A percentile compares a stretch with the other conserved stretches of the same genome.
phyloP scores from a whole-genome alignment of 2,888 invertebrate species.

The Latrodectus hesperus region DNA sequence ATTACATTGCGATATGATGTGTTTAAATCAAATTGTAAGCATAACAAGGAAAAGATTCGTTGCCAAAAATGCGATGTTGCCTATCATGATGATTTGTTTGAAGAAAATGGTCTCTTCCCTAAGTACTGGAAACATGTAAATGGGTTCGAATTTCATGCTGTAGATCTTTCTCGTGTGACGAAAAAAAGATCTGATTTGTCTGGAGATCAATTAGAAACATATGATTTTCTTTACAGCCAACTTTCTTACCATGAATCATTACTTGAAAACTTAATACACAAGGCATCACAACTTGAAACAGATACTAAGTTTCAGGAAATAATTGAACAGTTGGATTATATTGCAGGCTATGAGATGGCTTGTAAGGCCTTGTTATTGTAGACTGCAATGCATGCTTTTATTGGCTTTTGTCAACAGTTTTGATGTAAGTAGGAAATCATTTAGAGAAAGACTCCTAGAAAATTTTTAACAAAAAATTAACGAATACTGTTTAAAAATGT shows the following conservation, averaged over 20 bases:
- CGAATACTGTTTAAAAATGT: no score
- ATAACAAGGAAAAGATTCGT: background rate
- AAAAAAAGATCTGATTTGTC: background rate
- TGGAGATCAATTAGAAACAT: background rate
- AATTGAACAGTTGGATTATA: background rate
- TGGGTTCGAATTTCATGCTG: background rate
- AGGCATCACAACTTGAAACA: background rate
- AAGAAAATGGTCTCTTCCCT: background rate
- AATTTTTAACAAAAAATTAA: no score
- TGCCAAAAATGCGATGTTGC: background rate
- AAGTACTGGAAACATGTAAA: background rate
- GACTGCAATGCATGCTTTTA: background rate
- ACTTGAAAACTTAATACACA: background rate
- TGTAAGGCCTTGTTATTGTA: background rate
- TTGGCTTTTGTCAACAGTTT: no score
- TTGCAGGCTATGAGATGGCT: background rate
- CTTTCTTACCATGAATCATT: background rate
- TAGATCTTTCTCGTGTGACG: background rate
- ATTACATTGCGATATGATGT: background rate
- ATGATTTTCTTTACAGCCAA: background rate
- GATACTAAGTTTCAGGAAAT: background rate
- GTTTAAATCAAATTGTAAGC: background rate
- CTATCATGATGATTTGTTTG: background rate
- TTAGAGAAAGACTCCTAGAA: no score
- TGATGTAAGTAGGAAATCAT: no score